Conservation (phyloP, 1,140 invertebrate genomes). For the Zaprionus camerounensis region DNA sequence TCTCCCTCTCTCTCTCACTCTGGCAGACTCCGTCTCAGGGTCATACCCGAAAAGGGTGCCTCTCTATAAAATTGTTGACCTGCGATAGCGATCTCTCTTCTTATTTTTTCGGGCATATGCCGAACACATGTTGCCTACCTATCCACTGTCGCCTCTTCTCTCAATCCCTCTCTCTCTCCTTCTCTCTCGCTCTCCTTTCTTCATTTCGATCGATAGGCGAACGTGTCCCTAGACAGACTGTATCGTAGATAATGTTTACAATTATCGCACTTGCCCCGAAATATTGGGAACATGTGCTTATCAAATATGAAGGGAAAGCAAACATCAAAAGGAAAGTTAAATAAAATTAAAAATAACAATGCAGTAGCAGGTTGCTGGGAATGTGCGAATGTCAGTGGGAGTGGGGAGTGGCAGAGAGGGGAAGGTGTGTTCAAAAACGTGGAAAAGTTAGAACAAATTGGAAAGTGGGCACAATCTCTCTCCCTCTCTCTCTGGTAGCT, state of each 20-base stretch:
- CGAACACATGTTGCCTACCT: slow-evolving; percentile 17
- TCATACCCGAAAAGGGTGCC: background rate
- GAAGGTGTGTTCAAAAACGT: slow-evolving; percentile 7
- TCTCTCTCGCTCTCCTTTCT: background rate
- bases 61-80: slow-evolving; percentile 3
- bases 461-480: slow-evolving; percentile 9
- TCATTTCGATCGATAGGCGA: slow-evolving; percentile 24
- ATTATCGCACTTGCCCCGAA: slow-evolving; percentile 45
- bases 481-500: slow-evolving; percentile 4
- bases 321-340: slow-evolving; percentile 33
- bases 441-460: slow-evolving; percentile 25
- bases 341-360: slow-evolving; percentile 23
- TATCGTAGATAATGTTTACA: slow-evolving; percentile 18
- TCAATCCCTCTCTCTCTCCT: background rate
- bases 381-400: background rate
- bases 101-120: background rate
- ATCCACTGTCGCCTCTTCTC: background rate
- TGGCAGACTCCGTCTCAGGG: background rate
- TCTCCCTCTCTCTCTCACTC: background rate
- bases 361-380: background rate
- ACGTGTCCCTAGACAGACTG: slow-evolving; percentile 13
- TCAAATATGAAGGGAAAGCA: slow-evolving; percentile 36
- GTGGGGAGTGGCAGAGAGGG: background rate
- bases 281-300: slow-evolving; percentile 52
- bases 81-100: background rate